Conservation (phyloP, 2,113 vertebrate species). For the Lynx canadensis region DNA sequence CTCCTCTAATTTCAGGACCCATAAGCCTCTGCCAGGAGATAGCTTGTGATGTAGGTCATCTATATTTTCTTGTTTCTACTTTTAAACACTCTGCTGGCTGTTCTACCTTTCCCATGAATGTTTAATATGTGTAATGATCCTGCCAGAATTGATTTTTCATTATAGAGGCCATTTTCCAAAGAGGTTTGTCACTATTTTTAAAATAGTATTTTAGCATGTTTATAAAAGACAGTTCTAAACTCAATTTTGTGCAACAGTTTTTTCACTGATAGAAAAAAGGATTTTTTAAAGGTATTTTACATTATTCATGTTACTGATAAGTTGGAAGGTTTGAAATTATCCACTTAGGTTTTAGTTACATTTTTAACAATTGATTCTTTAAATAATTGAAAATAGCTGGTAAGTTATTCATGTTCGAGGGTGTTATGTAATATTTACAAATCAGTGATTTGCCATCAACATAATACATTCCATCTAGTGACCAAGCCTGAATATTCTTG, state of each 20-base stretch:
- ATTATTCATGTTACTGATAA: background rate
- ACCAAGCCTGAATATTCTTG: background rate
- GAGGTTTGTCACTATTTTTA: background rate
- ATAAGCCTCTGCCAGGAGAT: background rate
- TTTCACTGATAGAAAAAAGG: background rate
- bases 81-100: background rate
- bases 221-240: conserved; percentile 8
- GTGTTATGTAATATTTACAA: conserved; percentile 20
- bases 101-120: background rate
- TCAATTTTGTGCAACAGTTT: conserved; percentile 1
- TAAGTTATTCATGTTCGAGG: background rate
- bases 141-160: conserved; percentile 30
- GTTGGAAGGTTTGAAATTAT: background rate
- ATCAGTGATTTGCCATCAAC: background rate
- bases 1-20: background rate
- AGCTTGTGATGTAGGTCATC: background rate
- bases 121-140: background rate
- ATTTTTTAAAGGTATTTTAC: background rate
- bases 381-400: conserved; percentile 7
- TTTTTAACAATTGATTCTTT: conserved; percentile 31
- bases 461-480: background rate
- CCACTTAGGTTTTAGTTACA: conserved; percentile 25
- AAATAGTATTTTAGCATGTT: conserved; percentile 9
- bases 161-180: conserved; percentile 37
- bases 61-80: background rate